These are phyloP conservation scores for Conchocele bisecta DNA, from an alignment of 2,888 invertebrate genomes.

Conservation along the genomic window DNA sequence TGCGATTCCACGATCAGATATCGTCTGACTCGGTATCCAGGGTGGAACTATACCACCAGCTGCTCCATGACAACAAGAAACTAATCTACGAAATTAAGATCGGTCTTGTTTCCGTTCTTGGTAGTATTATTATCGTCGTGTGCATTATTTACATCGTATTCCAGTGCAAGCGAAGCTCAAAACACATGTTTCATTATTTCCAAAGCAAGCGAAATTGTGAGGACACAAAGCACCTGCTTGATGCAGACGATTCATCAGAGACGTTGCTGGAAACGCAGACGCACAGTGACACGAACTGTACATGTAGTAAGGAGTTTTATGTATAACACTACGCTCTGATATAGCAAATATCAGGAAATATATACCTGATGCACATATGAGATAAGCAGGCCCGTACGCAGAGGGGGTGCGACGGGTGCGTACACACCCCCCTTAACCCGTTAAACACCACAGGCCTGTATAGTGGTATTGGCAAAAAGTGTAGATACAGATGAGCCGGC, in stretches of 20 bases:
- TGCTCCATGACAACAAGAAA: conserved; percentile 57
- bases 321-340: conserved; percentile 36
- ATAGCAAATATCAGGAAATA: too few relatives aligned
- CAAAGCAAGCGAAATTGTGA: conserved; percentile 39
- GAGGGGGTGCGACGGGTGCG: too few relatives aligned
- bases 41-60: conserved; percentile 53
- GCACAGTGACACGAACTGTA: conserved; percentile 39
- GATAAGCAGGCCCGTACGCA: too few relatives aligned
- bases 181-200: conserved; percentile 31
- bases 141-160: conserved; percentile 51
- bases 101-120: conserved; percentile 52
- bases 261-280: conserved; percentile 39
- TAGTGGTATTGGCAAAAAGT: too few relatives aligned
- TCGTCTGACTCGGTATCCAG: conserved; percentile 45
- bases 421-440: too few relatives aligned
- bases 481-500: too few relatives aligned
- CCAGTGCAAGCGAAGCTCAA: conserved; percentile 43
- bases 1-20: conserved; percentile 57
- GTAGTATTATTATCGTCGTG: conserved; percentile 46
- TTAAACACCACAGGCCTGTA: too few relatives aligned
- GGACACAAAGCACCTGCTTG: conserved; percentile 8
- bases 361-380: too few relatives aligned
- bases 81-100: conserved; percentile 57
- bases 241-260: conserved; percentile 42
- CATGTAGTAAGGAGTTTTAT: conserved; percentile 49